Evolutionary conservation across 2,888 invertebrate genomes (phyloP).

Genomic region (Bellardia pandia): DNA sequence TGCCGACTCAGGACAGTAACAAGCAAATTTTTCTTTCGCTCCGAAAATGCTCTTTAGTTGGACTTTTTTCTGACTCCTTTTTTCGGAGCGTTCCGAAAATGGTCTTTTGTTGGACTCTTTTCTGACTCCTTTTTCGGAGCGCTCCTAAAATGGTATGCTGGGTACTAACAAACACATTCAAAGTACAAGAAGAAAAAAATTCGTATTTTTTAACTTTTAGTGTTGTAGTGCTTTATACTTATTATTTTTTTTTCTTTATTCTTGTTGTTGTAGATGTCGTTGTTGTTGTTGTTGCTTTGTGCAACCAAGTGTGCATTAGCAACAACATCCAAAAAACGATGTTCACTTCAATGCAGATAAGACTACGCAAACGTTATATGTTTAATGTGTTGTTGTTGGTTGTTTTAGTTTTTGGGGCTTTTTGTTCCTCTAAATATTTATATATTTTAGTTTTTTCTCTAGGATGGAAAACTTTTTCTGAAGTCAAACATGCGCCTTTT

Average conservation of each 20-base stretch:
- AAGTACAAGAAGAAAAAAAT: slow-evolving; percentile 6
- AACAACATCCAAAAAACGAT: slow-evolving; percentile 69
- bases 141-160: no score
- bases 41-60: no score
- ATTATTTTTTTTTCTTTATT: background rate
- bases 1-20: no score
- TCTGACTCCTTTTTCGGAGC: no score
- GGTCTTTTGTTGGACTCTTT: no score
- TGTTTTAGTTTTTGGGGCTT: background rate
- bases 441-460: slow-evolving; percentile 17
- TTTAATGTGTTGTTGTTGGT: slow-evolving; percentile 10
- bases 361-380: slow-evolving; percentile 74
- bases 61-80: no score
- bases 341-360: slow-evolving; percentile 80
- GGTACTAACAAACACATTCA: background rate
- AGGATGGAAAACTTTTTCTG: slow-evolving; percentile 50
- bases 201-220: slow-evolving; percentile 47
- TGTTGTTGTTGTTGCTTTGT: slow-evolving; percentile 32
- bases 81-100: no score
- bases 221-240: slow-evolving; percentile 10
- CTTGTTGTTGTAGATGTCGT: background rate
- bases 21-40: no score
- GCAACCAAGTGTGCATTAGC: slow-evolving; percentile 59
- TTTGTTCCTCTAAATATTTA: slow-evolving; percentile 28
- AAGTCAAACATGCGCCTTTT: slow-evolving; percentile 72